Evolutionary conservation across 2,797 vertebrate genomes (phyloP).

Genomic region (Margarornis squamiger): DNA sequence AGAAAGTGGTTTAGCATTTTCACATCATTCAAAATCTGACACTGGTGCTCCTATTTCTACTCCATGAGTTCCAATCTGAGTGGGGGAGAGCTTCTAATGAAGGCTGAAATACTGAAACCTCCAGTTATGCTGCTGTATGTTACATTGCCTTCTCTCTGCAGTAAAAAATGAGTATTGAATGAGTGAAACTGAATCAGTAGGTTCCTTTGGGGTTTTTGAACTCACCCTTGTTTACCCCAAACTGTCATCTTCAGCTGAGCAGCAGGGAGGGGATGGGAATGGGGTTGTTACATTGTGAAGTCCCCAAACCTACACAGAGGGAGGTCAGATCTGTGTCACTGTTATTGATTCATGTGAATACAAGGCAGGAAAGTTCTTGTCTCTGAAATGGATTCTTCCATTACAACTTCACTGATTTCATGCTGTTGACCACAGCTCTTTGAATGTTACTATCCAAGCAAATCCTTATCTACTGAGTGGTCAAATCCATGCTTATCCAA

Average conservation of each 20-base stretch:
- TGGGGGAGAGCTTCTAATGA: neutral
- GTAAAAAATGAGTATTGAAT: neutral
- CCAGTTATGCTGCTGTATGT: slow-evolving; percentile 4
- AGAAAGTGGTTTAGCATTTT: neutral
- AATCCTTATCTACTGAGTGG: neutral
- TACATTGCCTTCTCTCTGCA: neutral
- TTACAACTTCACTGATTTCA: neutral
- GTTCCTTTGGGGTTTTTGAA: neutral
- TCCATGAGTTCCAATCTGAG: neutral
- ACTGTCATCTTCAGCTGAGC: neutral
- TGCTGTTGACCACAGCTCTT: neutral
- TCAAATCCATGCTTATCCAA: neutral
- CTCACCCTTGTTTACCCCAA: neutral
- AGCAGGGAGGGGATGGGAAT: rapidly evolving
- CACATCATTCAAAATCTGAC: neutral
- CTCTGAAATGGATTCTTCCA: neutral
- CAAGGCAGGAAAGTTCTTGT: neutral
- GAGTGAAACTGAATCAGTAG: neutral
- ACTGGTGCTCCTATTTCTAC: neutral
- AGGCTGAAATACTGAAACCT: slow-evolving; percentile 37
- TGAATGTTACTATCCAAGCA: neutral
- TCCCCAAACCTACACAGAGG: neutral
- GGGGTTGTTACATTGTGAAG: neutral
- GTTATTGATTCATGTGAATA: neutral
- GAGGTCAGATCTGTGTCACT: neutral